These are phyloP conservation scores for Chaetodon auriga DNA, from an alignment of 2,113 vertebrate species.

Conservation along the genomic window DNA sequence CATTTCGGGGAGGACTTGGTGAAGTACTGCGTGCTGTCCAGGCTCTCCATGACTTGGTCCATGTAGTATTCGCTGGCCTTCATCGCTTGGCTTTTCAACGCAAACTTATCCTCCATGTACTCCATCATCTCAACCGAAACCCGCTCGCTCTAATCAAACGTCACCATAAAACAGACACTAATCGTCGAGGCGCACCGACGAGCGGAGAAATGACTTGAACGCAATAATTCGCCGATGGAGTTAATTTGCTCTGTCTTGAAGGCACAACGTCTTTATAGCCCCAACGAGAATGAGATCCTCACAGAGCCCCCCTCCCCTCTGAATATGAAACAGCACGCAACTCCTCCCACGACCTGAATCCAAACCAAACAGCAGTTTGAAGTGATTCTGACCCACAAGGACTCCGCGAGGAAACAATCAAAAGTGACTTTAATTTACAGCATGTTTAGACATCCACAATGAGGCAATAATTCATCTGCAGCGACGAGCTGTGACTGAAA, in stretches of 20 bases:
- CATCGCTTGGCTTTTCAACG: slow-evolving; percentile 89
- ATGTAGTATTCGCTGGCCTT: slow-evolving; percentile 95
- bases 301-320: slow-evolving; percentile 85
- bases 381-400: slow-evolving; percentile 48
- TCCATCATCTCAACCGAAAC: slow-evolving; percentile 90
- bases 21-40: slow-evolving; percentile 95
- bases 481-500: slow-evolving; percentile 1
- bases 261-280: slow-evolving; percentile 91
- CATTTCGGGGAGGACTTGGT: slow-evolving; percentile 92
- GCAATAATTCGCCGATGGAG: slow-evolving; percentile 76
- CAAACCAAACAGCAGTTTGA: slow-evolving; percentile 65
- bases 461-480: slow-evolving; percentile 31
- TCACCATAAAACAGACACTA: slow-evolving; percentile 52
- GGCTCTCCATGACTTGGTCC: slow-evolving; percentile 96
- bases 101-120: slow-evolving; percentile 96
- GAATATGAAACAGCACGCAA: slow-evolving; percentile 35
- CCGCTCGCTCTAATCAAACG: slow-evolving; percentile 62
- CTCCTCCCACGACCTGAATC: slow-evolving; percentile 88
- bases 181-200: slow-evolving; percentile 35
- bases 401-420: slow-evolving; percentile 67
- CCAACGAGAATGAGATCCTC: slow-evolving; percentile 84
- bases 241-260: slow-evolving; percentile 87
- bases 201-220: slow-evolving; percentile 11
- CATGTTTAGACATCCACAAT: slow-evolving; percentile 56
- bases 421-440: slow-evolving; percentile 60